phyloP scores from a whole-genome alignment of 2,797 vertebrate species.

The Lophotriccus pileatus region DNA sequence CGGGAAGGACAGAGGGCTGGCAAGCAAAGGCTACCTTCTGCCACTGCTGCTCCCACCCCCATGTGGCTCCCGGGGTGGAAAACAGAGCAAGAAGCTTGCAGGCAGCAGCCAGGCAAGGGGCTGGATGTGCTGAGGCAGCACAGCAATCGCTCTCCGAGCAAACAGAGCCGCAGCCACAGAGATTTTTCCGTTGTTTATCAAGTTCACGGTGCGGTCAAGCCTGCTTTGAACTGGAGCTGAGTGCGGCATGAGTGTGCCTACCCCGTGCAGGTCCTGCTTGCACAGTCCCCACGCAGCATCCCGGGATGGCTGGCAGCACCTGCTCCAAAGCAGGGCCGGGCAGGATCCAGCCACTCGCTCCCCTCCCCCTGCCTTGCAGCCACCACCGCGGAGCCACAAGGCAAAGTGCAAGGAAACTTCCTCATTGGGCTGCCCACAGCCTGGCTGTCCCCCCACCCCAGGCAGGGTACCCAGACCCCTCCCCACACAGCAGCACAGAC shows the following conservation, averaged over 20 bases:
- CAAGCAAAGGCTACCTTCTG: neutral
- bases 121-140: neutral
- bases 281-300: neutral
- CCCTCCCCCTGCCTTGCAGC: neutral
- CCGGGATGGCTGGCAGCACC: neutral
- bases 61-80: rapidly evolving
- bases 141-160: neutral
- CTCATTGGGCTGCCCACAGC: neutral
- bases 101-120: rapidly evolving
- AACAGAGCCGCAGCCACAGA: neutral
- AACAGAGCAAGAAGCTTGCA: neutral
- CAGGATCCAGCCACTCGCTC: rapidly evolving
- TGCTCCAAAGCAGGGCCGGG: neutral
- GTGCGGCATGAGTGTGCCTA: rapidly evolving
- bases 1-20: neutral
- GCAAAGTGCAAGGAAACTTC: neutral
- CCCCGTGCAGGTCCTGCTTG: neutral
- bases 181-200: slow-evolving; percentile 45
- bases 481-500: neutral
- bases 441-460: neutral
- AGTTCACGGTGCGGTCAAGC: neutral
- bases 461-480: neutral
- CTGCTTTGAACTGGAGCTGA: neutral
- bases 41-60: neutral
- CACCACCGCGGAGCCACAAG: neutral